Evolutionary conservation across 2,797 vertebrate species (phyloP).

Genomic region (Anolis apletophallus): DNA sequence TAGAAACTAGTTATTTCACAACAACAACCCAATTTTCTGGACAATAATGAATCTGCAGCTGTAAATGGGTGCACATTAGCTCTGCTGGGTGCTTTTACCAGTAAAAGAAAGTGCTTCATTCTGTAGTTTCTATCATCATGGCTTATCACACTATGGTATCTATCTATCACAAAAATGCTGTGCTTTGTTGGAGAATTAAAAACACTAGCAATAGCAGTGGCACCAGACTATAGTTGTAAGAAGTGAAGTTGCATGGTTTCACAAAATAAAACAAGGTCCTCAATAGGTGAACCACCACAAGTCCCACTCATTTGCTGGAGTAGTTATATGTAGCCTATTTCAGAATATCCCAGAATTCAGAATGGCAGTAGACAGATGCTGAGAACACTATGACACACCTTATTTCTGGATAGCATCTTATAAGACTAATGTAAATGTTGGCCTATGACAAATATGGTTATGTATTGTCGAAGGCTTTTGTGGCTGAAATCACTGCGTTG

Average conservation of each 20-base stretch:
- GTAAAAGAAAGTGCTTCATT: not conserved
- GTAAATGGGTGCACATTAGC: not conserved
- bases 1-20: not conserved
- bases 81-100: not conserved
- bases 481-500: no score
- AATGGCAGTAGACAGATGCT: not conserved
- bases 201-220: not conserved
- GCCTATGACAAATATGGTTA: no score
- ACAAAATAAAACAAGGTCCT: not conserved
- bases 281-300: not conserved
- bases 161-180: not conserved
- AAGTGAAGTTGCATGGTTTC: not conserved
- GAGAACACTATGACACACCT: not conserved
- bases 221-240: not conserved
- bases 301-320: not conserved
- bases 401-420: not conserved
- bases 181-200: conserved; percentile 1
- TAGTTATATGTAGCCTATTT: not conserved
- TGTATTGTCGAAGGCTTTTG: no score
- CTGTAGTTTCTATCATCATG: not conserved
- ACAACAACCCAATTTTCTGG: not conserved
- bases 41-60: not conserved
- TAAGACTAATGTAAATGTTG: not conserved
- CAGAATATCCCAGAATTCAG: not conserved
- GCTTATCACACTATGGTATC: not conserved